Evolutionary conservation across 2,888 invertebrate species (phyloP).

Genomic region (Elmis aenea): DNA sequence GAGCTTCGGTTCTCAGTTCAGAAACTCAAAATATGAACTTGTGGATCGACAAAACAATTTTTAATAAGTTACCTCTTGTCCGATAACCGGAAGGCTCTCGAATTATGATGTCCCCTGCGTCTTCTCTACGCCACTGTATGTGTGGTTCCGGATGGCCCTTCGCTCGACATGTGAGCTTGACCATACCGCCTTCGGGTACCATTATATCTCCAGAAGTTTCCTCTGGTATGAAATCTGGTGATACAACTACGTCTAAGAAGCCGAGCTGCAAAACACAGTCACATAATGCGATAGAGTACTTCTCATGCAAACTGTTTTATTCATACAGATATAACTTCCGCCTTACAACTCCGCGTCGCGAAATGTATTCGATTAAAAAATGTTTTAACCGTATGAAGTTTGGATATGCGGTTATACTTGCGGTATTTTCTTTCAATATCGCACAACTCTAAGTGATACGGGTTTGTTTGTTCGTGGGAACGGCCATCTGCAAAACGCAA

Average conservation of each 20-base stretch:
- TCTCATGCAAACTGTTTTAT: too few relatives aligned
- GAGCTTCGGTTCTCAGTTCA: too few relatives aligned
- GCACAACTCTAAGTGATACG: constrained; percentile 4
- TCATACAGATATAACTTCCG: too few relatives aligned
- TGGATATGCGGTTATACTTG: constrained; percentile 4
- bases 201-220: constrained; percentile 87
- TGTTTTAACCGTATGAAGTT: constrained; percentile 9
- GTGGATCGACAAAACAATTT: too few relatives aligned
- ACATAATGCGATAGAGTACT: too few relatives aligned
- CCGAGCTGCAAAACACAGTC: constrained; percentile 61
- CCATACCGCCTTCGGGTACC: constrained; percentile 78
- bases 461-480: constrained; percentile 33
- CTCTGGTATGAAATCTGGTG: constrained; percentile 84
- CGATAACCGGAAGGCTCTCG: constrained; percentile 59
- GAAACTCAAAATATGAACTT: too few relatives aligned
- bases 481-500: constrained; percentile 33
- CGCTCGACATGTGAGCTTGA: constrained; percentile 64
- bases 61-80: constrained; percentile 35
- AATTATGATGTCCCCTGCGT: constrained; percentile 73
- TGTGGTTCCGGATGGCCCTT: constrained; percentile 75
- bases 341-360: constrained; percentile 4
- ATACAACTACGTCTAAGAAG: constrained; percentile 78
- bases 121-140: constrained; percentile 80
- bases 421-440: constrained; percentile 25
- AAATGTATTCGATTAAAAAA: constrained; percentile 15